A percentile compares a stretch with the other conserved stretches of the same genome.
Evolutionary conservation across 2,888 invertebrate species (phyloP).

Genomic region (Formica aserva): DNA sequence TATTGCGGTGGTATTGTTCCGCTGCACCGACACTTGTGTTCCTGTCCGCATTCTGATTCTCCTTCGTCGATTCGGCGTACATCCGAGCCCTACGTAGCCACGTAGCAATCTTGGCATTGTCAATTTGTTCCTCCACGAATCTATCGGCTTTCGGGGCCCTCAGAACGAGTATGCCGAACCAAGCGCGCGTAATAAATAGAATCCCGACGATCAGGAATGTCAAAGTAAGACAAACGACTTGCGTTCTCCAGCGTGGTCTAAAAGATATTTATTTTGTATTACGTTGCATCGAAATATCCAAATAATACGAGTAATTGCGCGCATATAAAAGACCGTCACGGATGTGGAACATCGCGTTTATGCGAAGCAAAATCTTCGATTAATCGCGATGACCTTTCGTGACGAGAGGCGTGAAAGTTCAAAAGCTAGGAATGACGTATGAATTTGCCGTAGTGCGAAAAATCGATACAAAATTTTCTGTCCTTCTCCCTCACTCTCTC

Average conservation of each 20-base stretch:
- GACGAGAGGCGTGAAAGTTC: neutral
- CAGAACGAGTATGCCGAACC: conserved; percentile 70
- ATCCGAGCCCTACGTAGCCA: conserved; percentile 80
- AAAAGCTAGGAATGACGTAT: conserved; percentile 36
- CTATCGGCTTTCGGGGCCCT: conserved; percentile 51
- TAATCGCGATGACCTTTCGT: conserved; percentile 8
- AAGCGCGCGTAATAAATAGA: conserved; percentile 70
- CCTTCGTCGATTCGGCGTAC: conserved; percentile 80
- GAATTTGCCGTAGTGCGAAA: neutral
- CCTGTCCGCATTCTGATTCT: conserved; percentile 79
- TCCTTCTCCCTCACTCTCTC: neutral
- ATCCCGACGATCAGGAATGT: conserved; percentile 68
- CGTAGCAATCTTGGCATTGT: conserved; percentile 78
- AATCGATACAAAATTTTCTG: conserved; percentile 39
- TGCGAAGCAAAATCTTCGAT: neutral
- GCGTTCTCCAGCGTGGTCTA: conserved; percentile 76
- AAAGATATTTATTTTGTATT: neutral
- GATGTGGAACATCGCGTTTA: neutral
- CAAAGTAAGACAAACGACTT: conserved; percentile 70
- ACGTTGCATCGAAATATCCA: no score
- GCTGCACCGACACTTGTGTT: conserved; percentile 73
- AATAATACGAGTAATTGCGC: neutral
- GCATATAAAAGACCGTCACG: neutral
- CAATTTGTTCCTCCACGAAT: conserved; percentile 51
- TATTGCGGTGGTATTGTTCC: conserved; percentile 62